A percentile compares a stretch with the other conserved stretches of the same genome.
These are phyloP conservation scores for Anorthoa munda DNA, from an alignment of 2,888 invertebrate species.

Conservation along the genomic window DNA sequence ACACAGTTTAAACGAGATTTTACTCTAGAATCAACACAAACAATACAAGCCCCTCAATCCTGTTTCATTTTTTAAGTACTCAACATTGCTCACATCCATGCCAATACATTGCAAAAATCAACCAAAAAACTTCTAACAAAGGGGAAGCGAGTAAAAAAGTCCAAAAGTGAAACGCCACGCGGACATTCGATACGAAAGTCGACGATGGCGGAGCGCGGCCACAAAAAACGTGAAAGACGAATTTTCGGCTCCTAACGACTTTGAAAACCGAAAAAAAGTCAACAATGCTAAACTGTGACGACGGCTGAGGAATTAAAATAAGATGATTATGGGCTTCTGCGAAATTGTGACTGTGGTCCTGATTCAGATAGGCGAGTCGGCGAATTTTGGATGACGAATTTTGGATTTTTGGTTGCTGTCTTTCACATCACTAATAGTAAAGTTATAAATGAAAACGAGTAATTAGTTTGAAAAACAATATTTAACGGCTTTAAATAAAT, in stretches of 20 bases:
- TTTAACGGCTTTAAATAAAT: too few relatives aligned
- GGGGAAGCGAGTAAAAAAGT: conserved; percentile 49
- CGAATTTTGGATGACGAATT: conserved; percentile 26
- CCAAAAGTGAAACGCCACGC: conserved; percentile 55
- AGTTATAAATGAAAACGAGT: background rate
- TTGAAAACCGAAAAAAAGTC: conserved; percentile 78
- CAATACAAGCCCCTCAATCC: conserved; percentile 12
- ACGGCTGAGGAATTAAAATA: conserved; percentile 81
- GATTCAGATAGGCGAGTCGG: conserved; percentile 37
- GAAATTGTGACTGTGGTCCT: conserved; percentile 69
- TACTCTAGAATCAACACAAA: conserved; percentile 10
- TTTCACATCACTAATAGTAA: background rate
- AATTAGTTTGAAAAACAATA: background rate
- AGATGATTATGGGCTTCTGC: conserved; percentile 73
- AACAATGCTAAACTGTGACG: conserved; percentile 78
- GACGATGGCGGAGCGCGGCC: conserved; percentile 55
- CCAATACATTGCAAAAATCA: conserved; percentile 44
- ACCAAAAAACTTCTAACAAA: conserved; percentile 62
- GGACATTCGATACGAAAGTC: conserved; percentile 67
- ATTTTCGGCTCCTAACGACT: conserved; percentile 75
- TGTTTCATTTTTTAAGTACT: conserved; percentile 44
- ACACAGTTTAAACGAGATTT: background rate
- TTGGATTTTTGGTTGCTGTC: background rate
- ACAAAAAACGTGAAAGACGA: conserved; percentile 68
- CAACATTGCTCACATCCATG: conserved; percentile 36